These are phyloP conservation scores for Centropus bengalensis DNA, from an alignment of 2,113 vertebrate species.

Conservation along the genomic window DNA sequence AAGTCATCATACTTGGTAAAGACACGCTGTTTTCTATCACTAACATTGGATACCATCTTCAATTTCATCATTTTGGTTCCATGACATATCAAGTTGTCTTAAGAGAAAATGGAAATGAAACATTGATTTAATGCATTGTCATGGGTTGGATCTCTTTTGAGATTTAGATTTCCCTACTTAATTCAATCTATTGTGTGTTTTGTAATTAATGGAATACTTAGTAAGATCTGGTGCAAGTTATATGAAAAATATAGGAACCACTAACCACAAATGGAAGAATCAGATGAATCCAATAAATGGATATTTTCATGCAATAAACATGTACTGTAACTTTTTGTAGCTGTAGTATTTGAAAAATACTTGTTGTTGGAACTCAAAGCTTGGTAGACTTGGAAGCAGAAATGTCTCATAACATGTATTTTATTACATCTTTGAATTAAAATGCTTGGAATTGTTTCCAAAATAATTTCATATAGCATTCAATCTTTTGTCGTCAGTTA, in stretches of 20 bases:
- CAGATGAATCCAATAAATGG: constrained; percentile 47
- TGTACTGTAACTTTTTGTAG: constrained; percentile 69
- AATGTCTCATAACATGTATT: constrained; percentile 48
- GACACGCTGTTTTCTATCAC: background rate
- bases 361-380: constrained; percentile 31
- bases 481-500: background rate
- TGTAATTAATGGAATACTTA: constrained; percentile 37
- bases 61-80: background rate
- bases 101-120: constrained; percentile 3
- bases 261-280: constrained; percentile 41
- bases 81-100: background rate
- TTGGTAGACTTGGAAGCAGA: constrained; percentile 24
- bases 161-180: constrained; percentile 13
- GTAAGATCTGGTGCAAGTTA: constrained; percentile 29
- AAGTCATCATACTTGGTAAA: constrained; percentile 3
- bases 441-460: constrained; percentile 16
- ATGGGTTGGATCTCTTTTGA: background rate
- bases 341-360: constrained; percentile 22
- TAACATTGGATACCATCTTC: constrained; percentile 3
- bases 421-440: constrained; percentile 33
- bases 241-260: constrained; percentile 37
- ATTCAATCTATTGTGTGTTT: constrained; percentile 43
- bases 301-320: constrained; percentile 79
- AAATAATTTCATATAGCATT: background rate
- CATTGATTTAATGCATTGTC: constrained; percentile 8